phyloP scores from a whole-genome alignment of 2,797 vertebrate genomes.

The Chromis chromis region DNA sequence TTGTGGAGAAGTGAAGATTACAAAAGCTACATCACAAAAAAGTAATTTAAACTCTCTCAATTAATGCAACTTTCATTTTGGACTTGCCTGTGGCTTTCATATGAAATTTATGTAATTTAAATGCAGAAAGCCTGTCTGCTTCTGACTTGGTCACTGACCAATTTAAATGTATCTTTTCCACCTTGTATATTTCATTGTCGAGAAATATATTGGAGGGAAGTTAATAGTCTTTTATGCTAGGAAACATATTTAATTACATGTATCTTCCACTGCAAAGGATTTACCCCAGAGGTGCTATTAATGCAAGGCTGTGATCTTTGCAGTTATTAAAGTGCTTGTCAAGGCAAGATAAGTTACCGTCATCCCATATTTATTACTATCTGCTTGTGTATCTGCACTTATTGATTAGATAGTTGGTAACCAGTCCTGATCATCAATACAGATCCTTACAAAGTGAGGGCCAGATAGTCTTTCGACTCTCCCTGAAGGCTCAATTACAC shows the following conservation, averaged over 20 bases:
- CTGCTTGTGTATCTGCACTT: constrained; percentile 56
- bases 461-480: constrained; percentile 65
- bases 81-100: constrained; percentile 68
- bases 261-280: constrained; percentile 38
- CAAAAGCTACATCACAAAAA: constrained; percentile 66
- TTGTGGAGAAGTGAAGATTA: constrained; percentile 40
- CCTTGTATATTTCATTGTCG: constrained; percentile 45
- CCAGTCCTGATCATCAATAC: constrained; percentile 75
- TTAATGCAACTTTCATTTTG: constrained; percentile 73
- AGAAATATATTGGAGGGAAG: constrained; percentile 32
- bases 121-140: constrained; percentile 39
- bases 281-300: constrained; percentile 53
- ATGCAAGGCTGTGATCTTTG: constrained; percentile 50
- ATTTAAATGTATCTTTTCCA: constrained; percentile 45
- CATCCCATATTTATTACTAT: constrained; percentile 56
- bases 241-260: constrained; percentile 73
- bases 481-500: constrained; percentile 80
- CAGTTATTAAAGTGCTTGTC: constrained; percentile 51
- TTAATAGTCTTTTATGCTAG: constrained; percentile 69
- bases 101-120: constrained; percentile 66
- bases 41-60: constrained; percentile 72
- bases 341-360: constrained; percentile 46
- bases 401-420: constrained; percentile 71
- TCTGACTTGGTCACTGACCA: constrained; percentile 45
- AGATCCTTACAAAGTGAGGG: constrained; percentile 64